phyloP scores from a whole-genome alignment of 2,797 vertebrate species.

The Typhlichthys eigenmanni region DNA sequence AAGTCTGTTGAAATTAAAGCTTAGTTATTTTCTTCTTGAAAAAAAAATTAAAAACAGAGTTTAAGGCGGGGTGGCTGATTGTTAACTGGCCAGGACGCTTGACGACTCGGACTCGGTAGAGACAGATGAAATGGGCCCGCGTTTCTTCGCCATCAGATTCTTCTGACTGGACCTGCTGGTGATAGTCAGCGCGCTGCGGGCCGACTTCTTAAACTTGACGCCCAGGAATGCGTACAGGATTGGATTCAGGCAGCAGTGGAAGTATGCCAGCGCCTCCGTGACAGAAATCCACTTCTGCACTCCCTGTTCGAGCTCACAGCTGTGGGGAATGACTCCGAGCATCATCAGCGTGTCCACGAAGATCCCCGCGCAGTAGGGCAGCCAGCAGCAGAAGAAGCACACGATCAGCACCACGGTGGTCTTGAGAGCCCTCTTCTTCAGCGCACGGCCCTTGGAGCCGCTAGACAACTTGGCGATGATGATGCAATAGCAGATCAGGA shows the following conservation, averaged over 20 bases:
- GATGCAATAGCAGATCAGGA: constrained; percentile 94
- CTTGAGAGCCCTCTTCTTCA: constrained; percentile 95
- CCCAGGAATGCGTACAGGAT: constrained; percentile 98
- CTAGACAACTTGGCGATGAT: constrained; percentile 89
- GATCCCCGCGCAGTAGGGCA: constrained; percentile 91
- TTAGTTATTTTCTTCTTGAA: constrained; percentile 43
- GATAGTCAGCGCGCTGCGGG: constrained; percentile 84
- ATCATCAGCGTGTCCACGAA: constrained; percentile 86
- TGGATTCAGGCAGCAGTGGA: constrained; percentile 98
- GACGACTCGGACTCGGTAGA: constrained; percentile 98
- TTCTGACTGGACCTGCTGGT: constrained; percentile 93
- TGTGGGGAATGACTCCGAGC: constrained; percentile 76
- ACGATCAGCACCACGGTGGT: constrained; percentile 94
- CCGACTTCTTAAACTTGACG: constrained; percentile 94
- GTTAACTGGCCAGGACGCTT: constrained; percentile 95
- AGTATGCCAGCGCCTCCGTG: constrained; percentile 92
- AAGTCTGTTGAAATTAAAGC: constrained; percentile 53
- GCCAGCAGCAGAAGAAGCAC: constrained; percentile 95
- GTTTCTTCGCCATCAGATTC: constrained; percentile 90
- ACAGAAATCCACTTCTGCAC: constrained; percentile 90
- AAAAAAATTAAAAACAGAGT: background rate
- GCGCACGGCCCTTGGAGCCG: constrained; percentile 84
- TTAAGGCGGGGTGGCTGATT: no score
- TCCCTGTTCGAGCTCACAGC: constrained; percentile 79
- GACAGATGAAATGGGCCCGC: constrained; percentile 90